These are phyloP conservation scores for Sphaerolaimus hirsutus DNA, from an alignment of 2,888 invertebrate species.

Conservation along the genomic window DNA sequence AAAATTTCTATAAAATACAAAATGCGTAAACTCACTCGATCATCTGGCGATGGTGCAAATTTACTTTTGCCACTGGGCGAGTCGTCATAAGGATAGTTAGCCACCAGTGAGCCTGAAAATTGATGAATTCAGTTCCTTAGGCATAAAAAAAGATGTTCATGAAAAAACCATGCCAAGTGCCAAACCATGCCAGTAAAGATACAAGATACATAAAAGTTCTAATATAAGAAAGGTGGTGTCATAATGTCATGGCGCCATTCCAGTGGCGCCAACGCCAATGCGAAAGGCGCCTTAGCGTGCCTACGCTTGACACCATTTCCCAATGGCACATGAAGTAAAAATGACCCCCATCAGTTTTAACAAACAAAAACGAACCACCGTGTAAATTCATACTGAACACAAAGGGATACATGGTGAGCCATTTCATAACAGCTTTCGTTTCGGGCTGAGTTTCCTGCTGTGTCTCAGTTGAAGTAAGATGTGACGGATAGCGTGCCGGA, in stretches of 20 bases:
- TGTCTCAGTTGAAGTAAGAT: slow-evolving; percentile 11
- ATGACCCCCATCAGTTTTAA: background rate
- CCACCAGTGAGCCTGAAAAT: slow-evolving; percentile 54
- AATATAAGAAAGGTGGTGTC: no score
- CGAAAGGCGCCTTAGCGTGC: no score
- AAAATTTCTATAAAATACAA: no score
- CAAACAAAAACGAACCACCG: slow-evolving; percentile 11
- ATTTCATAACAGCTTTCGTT: slow-evolving; percentile 26
- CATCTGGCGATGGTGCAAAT: no score
- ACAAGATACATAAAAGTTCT: no score
- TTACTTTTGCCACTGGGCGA: slow-evolving; percentile 33
- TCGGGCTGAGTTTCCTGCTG: slow-evolving; percentile 19
- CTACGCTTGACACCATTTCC: background rate
- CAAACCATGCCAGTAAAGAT: no score
- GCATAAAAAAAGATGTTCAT: no score
- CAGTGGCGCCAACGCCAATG: no score
- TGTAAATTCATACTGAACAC: slow-evolving; percentile 24
- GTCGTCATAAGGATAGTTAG: slow-evolving; percentile 88
- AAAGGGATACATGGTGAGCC: slow-evolving; percentile 23
- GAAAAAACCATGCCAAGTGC: no score
- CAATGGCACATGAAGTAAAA: background rate
- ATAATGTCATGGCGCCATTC: no score
- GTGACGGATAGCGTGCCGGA: slow-evolving; percentile 54
- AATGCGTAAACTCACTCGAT: no score
- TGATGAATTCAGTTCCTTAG: background rate